Percentiles rank a stretch among this genome's conserved stretches.
Conservation (phyloP, 2,888 invertebrate species). For the Salticus scenicus region DNA sequence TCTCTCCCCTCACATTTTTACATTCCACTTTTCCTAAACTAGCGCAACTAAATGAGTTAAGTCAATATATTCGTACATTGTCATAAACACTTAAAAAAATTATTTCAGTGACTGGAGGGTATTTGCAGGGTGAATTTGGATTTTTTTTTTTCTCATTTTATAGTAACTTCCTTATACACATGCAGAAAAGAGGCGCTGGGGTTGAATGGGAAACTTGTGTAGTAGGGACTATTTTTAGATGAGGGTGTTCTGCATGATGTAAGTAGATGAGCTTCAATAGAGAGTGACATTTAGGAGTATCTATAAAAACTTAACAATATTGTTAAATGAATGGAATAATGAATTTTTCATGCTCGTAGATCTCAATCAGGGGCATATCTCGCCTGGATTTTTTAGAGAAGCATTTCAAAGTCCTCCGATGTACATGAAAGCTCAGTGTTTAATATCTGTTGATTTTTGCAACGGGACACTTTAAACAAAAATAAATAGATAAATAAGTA, state of each 20-base stretch:
- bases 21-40: background rate
- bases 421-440: too few relatives aligned
- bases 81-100: constrained; percentile 26
- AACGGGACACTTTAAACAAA: too few relatives aligned
- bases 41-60: constrained; percentile 29
- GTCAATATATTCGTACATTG: constrained; percentile 40
- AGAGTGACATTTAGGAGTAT: too few relatives aligned
- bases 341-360: too few relatives aligned
- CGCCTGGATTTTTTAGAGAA: too few relatives aligned
- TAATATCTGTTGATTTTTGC: too few relatives aligned
- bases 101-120: background rate
- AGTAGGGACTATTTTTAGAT: constrained; percentile 1
- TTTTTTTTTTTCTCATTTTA: background rate
- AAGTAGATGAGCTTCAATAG: too few relatives aligned
- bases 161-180: background rate
- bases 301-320: too few relatives aligned
- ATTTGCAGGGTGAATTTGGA: background rate
- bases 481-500: too few relatives aligned
- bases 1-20: background rate
- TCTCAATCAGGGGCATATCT: too few relatives aligned
- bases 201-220: background rate
- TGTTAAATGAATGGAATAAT: too few relatives aligned
- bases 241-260: background rate
- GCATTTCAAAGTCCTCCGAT: too few relatives aligned
- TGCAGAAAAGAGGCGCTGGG: background rate